Evolutionary conservation across 2,797 vertebrate species (phyloP).

Genomic region (Botia kubotai): DNA sequence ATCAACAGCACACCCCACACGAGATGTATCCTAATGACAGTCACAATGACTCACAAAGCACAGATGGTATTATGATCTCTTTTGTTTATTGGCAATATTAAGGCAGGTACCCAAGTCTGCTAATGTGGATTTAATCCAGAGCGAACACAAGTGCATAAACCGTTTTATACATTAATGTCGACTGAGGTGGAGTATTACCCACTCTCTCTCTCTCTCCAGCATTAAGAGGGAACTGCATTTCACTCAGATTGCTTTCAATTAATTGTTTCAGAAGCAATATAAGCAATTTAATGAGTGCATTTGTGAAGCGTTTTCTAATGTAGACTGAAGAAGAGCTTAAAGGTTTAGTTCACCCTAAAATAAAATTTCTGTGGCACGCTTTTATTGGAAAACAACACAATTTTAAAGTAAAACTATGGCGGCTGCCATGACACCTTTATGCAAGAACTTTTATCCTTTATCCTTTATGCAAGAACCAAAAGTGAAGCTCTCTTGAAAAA

Average conservation of each 20-base stretch:
- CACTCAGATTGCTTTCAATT: slow-evolving; percentile 48
- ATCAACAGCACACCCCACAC: slow-evolving; percentile 10
- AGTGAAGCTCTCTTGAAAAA: too few relatives aligned
- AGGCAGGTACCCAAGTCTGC: slow-evolving; percentile 33
- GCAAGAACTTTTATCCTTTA: too few relatives aligned
- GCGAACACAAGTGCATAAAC: slow-evolving; percentile 7
- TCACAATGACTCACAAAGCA: slow-evolving; percentile 31
- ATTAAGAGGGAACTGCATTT: slow-evolving; percentile 22
- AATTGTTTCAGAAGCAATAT: slow-evolving; percentile 54
- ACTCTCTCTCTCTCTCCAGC: background rate
- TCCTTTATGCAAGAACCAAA: too few relatives aligned
- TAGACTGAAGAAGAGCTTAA: slow-evolving; percentile 52
- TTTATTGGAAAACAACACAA: background rate
- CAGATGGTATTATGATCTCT: slow-evolving; percentile 37
- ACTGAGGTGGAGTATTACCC: background rate
- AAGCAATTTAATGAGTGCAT: slow-evolving; percentile 50
- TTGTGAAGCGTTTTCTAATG: slow-evolving; percentile 42
- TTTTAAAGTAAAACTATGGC: too few relatives aligned
- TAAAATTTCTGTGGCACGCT: too few relatives aligned
- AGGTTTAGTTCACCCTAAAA: background rate
- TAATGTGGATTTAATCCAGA: slow-evolving; percentile 42
- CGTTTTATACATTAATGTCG: slow-evolving; percentile 29
- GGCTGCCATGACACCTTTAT: too few relatives aligned
- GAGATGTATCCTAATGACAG: slow-evolving; percentile 28
- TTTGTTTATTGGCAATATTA: slow-evolving; percentile 44